Percentiles rank a stretch among this genome's conserved stretches.
Evolutionary conservation across 2,113 vertebrate species (phyloP).

Genomic region (Hystrix brachyura): DNA sequence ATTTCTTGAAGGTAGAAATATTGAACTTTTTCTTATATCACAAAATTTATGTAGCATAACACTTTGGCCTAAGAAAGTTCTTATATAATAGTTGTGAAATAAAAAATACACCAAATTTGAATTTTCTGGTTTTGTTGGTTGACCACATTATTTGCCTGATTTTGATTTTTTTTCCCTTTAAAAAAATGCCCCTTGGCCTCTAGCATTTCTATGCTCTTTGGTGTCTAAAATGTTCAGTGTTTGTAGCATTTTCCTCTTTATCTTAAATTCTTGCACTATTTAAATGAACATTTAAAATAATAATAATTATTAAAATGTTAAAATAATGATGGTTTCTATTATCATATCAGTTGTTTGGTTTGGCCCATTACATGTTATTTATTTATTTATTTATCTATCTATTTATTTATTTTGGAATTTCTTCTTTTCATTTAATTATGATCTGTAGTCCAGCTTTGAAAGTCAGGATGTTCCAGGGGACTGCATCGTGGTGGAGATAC

Average conservation of each 20-base stretch:
- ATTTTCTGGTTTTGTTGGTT: constrained; percentile 18
- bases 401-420: neutral
- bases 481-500: neutral
- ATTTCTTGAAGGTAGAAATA: neutral
- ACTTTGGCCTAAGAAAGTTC: neutral
- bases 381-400: neutral
- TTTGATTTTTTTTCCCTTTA: neutral
- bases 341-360: neutral
- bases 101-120: constrained; percentile 13
- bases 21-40: neutral
- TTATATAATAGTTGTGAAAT: constrained; percentile 38
- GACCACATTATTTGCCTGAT: neutral
- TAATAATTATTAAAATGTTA: neutral
- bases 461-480: neutral
- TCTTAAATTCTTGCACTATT: neutral
- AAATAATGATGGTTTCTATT: neutral
- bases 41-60: neutral
- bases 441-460: constrained; percentile 27
- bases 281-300: neutral
- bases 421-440: neutral
- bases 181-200: neutral
- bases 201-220: neutral
- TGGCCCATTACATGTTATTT: neutral
- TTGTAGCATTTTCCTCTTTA: neutral
- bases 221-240: neutral